phyloP scores from a whole-genome alignment of 2,797 vertebrate species.

The Pyrocephalus nanus region DNA sequence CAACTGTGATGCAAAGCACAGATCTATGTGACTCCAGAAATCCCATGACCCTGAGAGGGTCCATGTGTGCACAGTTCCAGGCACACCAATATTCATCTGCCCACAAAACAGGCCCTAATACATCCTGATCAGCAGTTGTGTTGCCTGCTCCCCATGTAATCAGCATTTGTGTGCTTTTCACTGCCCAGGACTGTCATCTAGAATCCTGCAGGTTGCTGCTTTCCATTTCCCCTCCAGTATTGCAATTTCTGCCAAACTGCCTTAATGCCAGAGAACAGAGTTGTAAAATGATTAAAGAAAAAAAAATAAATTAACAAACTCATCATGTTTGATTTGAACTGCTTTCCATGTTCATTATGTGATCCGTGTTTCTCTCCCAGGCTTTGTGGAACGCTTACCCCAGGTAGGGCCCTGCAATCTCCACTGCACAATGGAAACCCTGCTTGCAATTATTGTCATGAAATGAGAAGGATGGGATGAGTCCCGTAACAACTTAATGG shows the following conservation, averaged over 20 bases:
- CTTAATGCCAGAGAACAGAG: neutral
- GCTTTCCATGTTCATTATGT: neutral
- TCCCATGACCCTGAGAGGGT: neutral
- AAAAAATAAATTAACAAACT: neutral
- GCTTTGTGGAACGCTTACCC: neutral
- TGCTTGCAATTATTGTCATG: neutral
- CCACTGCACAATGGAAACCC: neutral
- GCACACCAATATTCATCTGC: slow-evolving; percentile 21
- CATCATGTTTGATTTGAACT: neutral
- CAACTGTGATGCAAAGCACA: neutral
- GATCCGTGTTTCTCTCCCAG: neutral
- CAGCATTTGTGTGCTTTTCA: slow-evolving; percentile 14
- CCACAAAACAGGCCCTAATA: slow-evolving; percentile 49
- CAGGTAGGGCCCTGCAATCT: neutral
- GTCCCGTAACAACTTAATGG: neutral
- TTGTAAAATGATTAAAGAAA: neutral
- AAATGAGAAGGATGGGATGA: neutral
- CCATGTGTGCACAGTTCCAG: slow-evolving; percentile 15
- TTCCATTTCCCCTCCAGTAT: neutral
- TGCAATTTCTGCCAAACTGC: slow-evolving; percentile 21
- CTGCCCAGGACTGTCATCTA: slow-evolving; percentile 1
- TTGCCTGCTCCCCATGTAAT: slow-evolving; percentile 3
- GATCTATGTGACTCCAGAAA: neutral
- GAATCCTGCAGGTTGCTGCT: neutral
- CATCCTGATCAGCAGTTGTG: slow-evolving; percentile 33